Evolutionary conservation across 2,888 invertebrate species (phyloP), one percentile per base, ranked within the genome.

Genomic region (Pherbina coryleti): DNA sequence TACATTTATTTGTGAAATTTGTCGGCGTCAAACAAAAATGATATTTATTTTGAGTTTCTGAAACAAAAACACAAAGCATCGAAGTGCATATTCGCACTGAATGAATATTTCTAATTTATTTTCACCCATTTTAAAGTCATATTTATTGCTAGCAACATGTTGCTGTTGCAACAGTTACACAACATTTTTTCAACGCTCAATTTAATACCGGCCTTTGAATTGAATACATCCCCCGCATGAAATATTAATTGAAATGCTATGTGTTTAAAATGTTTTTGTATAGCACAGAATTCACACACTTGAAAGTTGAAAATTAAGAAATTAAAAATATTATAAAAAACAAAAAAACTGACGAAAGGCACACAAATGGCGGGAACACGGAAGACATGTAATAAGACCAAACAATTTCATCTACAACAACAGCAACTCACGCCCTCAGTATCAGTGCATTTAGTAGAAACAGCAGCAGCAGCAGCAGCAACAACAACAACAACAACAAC

Each of bases 401-500:
- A 53, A 53, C 53, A 19, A 53, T 75, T 76, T 22, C 25, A 62
- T 75, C 72, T 8, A 28, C 67, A 51, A 31, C 49, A 62, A 60
- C 17, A 25, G 60, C 53, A 31, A 75, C 31, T 14, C n/a, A 75
- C 49, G 37, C 22, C 22, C 28, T 25, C 62, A 60, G 62, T 19
- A 44, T 19, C 60, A 19, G 34, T 55, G 34, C 55, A 74, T 69
- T 69, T 28, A 77, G 77, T 28, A 75, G 55, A 22, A 70, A 14
- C 60, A 75, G 67, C 70, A 66, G 62, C 66, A n/a, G 34, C 51
- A 57, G 57, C 44, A 75, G 67, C 66, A 76, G 60, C 28, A 73
- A 19, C 66, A 77, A 22, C 28, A 49, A 28, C 72, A n/a, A n/a
- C 44, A 75, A 69, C 66, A 76, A 53, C 28, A 73, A 19, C 66